Base-by-base conservation (phyloP, 1,140 invertebrate species). In the Cotesia typhae region DNA sequence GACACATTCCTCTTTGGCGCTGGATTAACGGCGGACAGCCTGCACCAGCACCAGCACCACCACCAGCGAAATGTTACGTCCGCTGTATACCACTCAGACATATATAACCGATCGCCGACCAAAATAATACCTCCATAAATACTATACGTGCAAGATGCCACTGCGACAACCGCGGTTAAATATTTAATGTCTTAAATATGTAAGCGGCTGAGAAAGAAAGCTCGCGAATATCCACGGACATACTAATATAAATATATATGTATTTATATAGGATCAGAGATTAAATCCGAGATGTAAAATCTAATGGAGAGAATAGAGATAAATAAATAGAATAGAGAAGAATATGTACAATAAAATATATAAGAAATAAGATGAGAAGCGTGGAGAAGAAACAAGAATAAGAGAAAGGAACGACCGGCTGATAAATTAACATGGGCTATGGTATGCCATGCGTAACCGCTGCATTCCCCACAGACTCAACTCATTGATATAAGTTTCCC, bases 1-100 rank as follows among this genome's bases (percentile, higher is more conserved):
- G 71, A 72, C 71, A 72, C 71, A 72, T 72, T 72, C 71, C 71
- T 72, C 65, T 72, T 72, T 72, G 71, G 65, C 71, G 71, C 65
- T 72, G 71, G 71, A 72, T 72, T 72, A 72, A 72, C 71, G 41
- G 65, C 65, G 36, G 59, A 17, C 37, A 14, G 51, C 1, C 36
- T 36, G 67, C n/a, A 57, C 20, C 53, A 47, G 5, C 41, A 47
- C 4, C 38, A 41, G 67, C n/a, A 57, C 20, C 53, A 47, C 0
- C 41, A 47, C 4, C 38, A 41, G 28, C 57, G 28, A 36, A 51
- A 28, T 61, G 2, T 57, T 12, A 12, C 51, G 57, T 61, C 28
- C 37, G 41, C 60, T 47, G 10, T 71, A n/a, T 12, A 38, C 14
- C 14, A 41, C 35, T 10, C 35, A 6, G 10, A 57, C 37, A 36